Evolutionary conservation across 2,888 invertebrate genomes (phyloP).

Genomic region (Alloplasta piceator): DNA sequence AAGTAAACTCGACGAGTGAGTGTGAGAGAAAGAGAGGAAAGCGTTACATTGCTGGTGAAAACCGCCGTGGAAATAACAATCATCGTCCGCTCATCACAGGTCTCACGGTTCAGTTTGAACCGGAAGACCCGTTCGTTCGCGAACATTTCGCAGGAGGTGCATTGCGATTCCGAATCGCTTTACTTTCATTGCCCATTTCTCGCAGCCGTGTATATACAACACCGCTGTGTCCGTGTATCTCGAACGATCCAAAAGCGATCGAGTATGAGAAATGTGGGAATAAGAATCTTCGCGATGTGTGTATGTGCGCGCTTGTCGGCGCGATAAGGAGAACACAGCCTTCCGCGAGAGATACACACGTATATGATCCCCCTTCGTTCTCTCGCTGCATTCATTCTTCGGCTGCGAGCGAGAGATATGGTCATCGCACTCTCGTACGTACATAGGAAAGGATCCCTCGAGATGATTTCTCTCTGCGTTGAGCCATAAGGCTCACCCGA

Average conservation of each 20-base stretch:
- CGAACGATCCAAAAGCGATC: constrained; percentile 37
- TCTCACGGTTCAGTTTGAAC: constrained; percentile 54
- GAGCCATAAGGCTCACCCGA: constrained; percentile 45
- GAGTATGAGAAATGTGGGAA: constrained; percentile 37
- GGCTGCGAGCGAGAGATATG: constrained; percentile 21
- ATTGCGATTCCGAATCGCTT: constrained; percentile 27
- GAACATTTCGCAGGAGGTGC: constrained; percentile 32
- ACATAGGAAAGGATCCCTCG: not conserved
- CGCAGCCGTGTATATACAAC: not conserved
- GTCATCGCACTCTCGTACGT: constrained; percentile 14
- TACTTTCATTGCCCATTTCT: constrained; percentile 45
- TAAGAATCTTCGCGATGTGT: constrained; percentile 23
- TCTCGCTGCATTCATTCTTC: not conserved
- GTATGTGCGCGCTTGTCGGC: not conserved
- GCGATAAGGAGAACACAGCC: constrained; percentile 9
- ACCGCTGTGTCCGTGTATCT: not conserved
- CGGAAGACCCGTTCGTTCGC: constrained; percentile 46
- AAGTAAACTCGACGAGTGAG: constrained; percentile 44
- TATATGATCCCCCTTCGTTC: not conserved
- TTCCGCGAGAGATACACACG: not conserved
- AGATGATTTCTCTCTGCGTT: constrained; percentile 2
- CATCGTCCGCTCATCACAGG: constrained; percentile 18
- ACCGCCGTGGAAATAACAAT: constrained; percentile 50
- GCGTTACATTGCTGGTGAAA: constrained; percentile 41
- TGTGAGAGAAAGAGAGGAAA: constrained; percentile 6